phyloP scores from a whole-genome alignment of 2,888 invertebrate genomes.

The Melieria omissa region DNA sequence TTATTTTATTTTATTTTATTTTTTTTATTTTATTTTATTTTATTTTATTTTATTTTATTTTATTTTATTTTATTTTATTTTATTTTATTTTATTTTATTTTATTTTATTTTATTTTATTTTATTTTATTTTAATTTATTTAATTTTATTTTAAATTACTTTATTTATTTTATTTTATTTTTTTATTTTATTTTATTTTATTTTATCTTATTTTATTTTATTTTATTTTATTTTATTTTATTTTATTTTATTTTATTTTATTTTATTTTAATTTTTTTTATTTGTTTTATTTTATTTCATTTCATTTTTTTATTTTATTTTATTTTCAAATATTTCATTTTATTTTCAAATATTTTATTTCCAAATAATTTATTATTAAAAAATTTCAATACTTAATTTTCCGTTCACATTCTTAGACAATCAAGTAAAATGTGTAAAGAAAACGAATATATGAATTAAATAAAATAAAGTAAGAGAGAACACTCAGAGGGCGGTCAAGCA shows the following conservation, averaged over 20 bases:
- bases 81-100: not conserved
- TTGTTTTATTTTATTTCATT: no score
- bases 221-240: no score
- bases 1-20: not conserved
- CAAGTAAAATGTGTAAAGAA: no score
- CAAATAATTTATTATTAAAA: not conserved
- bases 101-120: not conserved
- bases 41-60: not conserved
- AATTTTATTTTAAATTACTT: not conserved
- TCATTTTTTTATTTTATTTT: not conserved
- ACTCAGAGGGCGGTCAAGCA: no score
- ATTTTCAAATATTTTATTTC: not conserved
- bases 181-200: not conserved
- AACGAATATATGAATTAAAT: no score
- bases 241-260: no score
- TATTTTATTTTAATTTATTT: not conserved
- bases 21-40: not conserved
- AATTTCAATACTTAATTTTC: no score
- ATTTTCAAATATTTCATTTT: not conserved
- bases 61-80: not conserved
- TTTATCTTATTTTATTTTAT: slow-evolving; percentile 1
- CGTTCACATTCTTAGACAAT: no score
- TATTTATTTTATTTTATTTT: not conserved
- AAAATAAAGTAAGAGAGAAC: no score
- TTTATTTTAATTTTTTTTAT: not conserved